phyloP scores from a whole-genome alignment of 2,888 invertebrate genomes.

The Spodoptera exigua region DNA sequence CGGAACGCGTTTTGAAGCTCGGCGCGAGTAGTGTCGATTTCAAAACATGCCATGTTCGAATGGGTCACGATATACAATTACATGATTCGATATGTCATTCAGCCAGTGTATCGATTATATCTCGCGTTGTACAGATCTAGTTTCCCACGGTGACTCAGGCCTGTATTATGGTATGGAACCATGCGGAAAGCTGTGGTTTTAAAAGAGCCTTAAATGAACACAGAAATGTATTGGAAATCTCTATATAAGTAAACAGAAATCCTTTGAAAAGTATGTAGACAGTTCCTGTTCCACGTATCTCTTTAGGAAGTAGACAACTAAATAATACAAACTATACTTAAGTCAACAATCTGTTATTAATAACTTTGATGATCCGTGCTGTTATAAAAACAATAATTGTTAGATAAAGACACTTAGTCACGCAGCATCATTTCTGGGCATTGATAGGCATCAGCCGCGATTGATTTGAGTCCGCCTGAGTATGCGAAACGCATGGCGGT shows the following conservation, averaged over 20 bases:
- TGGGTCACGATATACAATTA: slow-evolving; percentile 68
- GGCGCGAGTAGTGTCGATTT: slow-evolving; percentile 59
- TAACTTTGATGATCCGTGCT: too few species aligned
- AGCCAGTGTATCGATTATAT: slow-evolving; percentile 67
- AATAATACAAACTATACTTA: too few species aligned
- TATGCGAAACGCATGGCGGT: slow-evolving; percentile 42
- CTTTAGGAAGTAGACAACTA: too few species aligned
- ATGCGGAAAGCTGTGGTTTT: slow-evolving; percentile 39
- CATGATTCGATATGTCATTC: slow-evolving; percentile 72
- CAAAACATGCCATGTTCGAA: slow-evolving; percentile 65
- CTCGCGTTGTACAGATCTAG: slow-evolving; percentile 65
- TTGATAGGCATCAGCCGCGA: slow-evolving; percentile 65
- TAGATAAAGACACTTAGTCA: slow-evolving; percentile 28
- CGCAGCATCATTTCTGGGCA: slow-evolving; percentile 52
- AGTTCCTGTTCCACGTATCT: too few species aligned
- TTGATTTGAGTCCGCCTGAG: slow-evolving; percentile 64
- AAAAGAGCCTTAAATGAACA: slow-evolving; percentile 6
- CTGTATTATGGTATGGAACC: slow-evolving; percentile 34
- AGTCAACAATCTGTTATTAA: too few species aligned
- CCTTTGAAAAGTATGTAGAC: not conserved
- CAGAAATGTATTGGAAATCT: slow-evolving; percentile 3
- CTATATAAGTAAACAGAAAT: not conserved
- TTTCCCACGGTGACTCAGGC: slow-evolving; percentile 68
- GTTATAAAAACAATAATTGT: slow-evolving; percentile 13
- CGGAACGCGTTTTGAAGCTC: slow-evolving; percentile 57